Conservation (phyloP, 1,140 invertebrate genomes). For the Venturia canescens region DNA sequence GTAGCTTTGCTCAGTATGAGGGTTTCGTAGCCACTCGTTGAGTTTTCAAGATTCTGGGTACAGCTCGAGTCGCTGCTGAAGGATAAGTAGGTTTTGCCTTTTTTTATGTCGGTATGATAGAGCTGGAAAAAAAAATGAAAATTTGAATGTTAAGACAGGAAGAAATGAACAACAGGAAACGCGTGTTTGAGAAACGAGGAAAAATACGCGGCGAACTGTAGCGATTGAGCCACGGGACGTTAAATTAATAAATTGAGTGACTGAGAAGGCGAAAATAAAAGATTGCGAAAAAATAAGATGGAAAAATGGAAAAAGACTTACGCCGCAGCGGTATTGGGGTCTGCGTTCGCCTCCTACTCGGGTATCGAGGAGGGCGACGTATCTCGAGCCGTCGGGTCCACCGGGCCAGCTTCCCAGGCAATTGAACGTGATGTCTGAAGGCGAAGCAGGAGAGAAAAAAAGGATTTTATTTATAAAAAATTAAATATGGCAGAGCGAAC, state of each 20-base stretch:
- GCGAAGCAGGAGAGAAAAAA: slow-evolving; percentile 49
- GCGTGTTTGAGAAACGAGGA: too few species aligned
- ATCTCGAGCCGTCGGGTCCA: slow-evolving; percentile 78
- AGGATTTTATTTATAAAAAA: background rate
- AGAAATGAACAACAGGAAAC: slow-evolving; percentile 37
- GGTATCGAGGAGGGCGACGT: slow-evolving; percentile 81
- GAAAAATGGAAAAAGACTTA: slow-evolving; percentile 72
- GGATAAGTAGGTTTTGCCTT: slow-evolving; percentile 80
- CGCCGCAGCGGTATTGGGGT: slow-evolving; percentile 83
- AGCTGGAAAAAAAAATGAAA: slow-evolving; percentile 73
- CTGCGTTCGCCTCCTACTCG: slow-evolving; percentile 72
- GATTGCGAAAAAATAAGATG: slow-evolving; percentile 37
- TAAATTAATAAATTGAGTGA: too few species aligned
- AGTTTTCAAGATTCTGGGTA: slow-evolving; percentile 77
- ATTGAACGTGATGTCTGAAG: slow-evolving; percentile 81
- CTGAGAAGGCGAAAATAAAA: background rate
- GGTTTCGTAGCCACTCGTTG: slow-evolving; percentile 81
- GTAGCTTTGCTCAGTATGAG: slow-evolving; percentile 76
- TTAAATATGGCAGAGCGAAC: background rate
- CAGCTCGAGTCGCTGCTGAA: slow-evolving; percentile 86
- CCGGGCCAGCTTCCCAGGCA: slow-evolving; percentile 83
- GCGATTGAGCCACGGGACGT: too few species aligned
- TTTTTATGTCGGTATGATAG: slow-evolving; percentile 78
- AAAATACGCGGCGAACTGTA: too few species aligned
- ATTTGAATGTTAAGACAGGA: slow-evolving; percentile 31